Evolutionary conservation across 2,888 invertebrate genomes (phyloP), one percentile per base, ranked within the genome.

Genomic region (Eledona agricola): DNA sequence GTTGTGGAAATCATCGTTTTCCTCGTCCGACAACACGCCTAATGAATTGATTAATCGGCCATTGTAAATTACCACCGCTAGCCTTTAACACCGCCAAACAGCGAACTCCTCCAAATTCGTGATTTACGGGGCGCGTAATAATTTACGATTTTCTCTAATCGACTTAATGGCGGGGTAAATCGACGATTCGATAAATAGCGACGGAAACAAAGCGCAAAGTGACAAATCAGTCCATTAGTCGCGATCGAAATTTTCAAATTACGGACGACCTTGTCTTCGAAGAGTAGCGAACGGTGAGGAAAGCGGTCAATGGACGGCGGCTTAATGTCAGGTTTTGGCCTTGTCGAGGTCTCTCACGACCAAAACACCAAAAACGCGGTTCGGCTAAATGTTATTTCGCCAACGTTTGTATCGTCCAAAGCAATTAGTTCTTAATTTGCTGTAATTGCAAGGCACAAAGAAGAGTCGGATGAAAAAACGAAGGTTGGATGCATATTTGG

Each of bases 91-190:
- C 19, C 19, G 1, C 3, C 25, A 25, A 25, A 25, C 25, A n/a
- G 25, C 25, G 25, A 25, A n/a, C n/a, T n/a, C n/a, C n/a, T n/a
- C n/a, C n/a, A n/a, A n/a, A 5, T 19, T 19, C 4, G 29, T 13
- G 15, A 29, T 29, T 29, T 31, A 1, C 16, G 13, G 31, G 13
- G 17, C n/a, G 31, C 13, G 2, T 9, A 37, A 31, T 42, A 42
- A 42, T 42, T 42, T 42, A 42, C 42, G 42, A 42, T 42, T 42
- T 40, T 45, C 34, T 45, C 45, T 45, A 45, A 45, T 45, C 45
- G 34, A 45, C 25, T 45, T 34, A 45, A 45, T 34, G 45, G 34
- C 34, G 25, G 34, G 45, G 23, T 45, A 45, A 45, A 45, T 34
- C 45, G 34, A 25, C 45, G 26, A 45, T 34, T 34, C 45, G 25